These are phyloP conservation scores for Monoplex corrugatus DNA, from an alignment of 2,888 invertebrate genomes.

Conservation along the genomic window DNA sequence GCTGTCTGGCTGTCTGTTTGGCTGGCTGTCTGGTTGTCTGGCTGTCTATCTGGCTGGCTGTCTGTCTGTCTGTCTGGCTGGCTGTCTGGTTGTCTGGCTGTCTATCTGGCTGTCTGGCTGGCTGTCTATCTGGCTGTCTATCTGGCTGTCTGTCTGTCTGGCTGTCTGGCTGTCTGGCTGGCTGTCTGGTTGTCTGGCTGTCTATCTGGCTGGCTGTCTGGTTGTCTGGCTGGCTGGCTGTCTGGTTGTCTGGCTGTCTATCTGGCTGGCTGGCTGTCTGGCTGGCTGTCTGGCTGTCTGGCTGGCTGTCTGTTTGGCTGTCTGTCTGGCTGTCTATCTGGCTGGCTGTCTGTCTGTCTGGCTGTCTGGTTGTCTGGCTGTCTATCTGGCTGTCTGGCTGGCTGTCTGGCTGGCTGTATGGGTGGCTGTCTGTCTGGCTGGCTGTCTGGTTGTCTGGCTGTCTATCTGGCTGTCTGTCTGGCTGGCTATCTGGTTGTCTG, in stretches of 20 bases:
- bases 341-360: constrained; percentile 1
- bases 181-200: not conserved
- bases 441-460: constrained; percentile 62
- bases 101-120: not conserved
- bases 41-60: too few relatives aligned
- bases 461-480: constrained; percentile 57
- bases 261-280: not conserved
- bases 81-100: not conserved
- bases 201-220: not conserved
- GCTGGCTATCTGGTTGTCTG: not conserved
- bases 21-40: not conserved
- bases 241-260: not conserved
- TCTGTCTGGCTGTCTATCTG: constrained; percentile 8
- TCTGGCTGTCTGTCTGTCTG: too few relatives aligned
- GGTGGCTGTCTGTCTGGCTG: not conserved
- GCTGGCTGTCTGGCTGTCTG: not conserved
- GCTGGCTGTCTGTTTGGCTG: constrained; percentile 43
- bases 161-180: constrained; percentile 67
- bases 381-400: not conserved
- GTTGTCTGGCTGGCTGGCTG: not conserved
- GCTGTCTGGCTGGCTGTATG: not conserved
- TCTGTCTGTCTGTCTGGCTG: too few relatives aligned
- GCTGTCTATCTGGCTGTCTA: too few relatives aligned
- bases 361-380: not conserved
- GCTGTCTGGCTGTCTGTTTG: not conserved